Evolutionary conservation across 2,888 invertebrate genomes (phyloP), one percentile per base, ranked within the genome.

Genomic region (Caenorhabditis parvicauda): DNA sequence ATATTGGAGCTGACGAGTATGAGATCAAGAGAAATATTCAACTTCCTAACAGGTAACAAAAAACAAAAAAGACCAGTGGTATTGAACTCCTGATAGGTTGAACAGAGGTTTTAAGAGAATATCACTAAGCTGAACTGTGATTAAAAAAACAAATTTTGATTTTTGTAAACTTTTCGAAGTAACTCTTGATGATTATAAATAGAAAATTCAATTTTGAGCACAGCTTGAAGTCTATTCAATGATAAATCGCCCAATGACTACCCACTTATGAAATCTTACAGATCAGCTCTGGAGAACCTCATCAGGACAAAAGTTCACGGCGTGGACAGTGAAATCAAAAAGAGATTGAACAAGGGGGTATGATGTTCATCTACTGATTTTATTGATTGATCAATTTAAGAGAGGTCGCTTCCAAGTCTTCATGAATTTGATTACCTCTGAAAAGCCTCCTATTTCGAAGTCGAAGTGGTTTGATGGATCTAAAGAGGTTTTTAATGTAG

Each of bases 391-490:
- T 37, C 19, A 21, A 25, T 65, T 77, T 55, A 61, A 77, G 77
- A 63, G 78, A 35, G 79, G 79, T 41, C 76, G 79, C 1, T 79
- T 79, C 65, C 79, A 79, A 75, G 79, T 79, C 1, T 79, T 76
- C 59, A 62, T 79, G 24, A 79, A 79, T 51, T 57, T 79, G 45
- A 79, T 79, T 46, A 66, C 74, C 29, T 72, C 79, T 39, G 72
- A 71, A 21, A 72, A 76, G 21, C 72, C 76, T 27, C 66, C 79
- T 0, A 77, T 79, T 43, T 59, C 70, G 1, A 70, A 76, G 46
- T 60, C 63, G 39, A 62, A 69, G 25, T 79, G 78, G 79, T 73
- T 79, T 52, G 71, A 69, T 17, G 74, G 75, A 9, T 74, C 74
- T n/a, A 64, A 71, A 43, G 72, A 72, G 37, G 70, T 70, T n/a